These are phyloP conservation scores for Drosophila phalerata DNA, from an alignment of 2,888 invertebrate species.

Conservation along the genomic window DNA sequence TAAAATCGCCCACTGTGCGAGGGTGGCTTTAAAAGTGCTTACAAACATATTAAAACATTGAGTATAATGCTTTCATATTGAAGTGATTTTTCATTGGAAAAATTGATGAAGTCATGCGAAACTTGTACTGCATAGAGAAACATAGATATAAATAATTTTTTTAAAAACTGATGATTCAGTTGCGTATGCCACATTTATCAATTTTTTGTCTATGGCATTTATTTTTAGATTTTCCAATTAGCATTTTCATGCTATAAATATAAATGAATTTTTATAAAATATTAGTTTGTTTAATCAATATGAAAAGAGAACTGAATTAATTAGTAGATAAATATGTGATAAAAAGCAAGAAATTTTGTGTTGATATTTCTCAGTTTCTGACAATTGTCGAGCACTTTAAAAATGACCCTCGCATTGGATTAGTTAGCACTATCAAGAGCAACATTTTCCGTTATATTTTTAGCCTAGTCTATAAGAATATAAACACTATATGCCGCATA, in stretches of 20 bases:
- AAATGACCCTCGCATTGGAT: conserved; percentile 35
- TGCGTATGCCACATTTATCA: conserved; percentile 30
- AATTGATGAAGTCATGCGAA: background rate
- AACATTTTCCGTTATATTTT: conserved; percentile 56
- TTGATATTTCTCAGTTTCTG: background rate
- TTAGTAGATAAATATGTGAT: background rate
- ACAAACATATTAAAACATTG: background rate
- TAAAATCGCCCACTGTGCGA: conserved; percentile 44
- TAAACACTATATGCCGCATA: conserved; percentile 57
- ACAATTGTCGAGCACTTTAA: background rate
- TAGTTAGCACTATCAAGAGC: conserved; percentile 53
- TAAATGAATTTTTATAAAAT: conserved; percentile 2
- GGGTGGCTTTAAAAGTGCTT: conserved; percentile 31
- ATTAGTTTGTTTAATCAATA: conserved; percentile 13
- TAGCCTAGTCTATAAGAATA: conserved; percentile 54
- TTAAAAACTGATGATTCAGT: conserved; percentile 40
- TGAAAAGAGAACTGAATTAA: background rate
- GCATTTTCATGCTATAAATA: conserved; percentile 10
- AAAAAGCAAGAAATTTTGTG: background rate
- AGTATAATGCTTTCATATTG: background rate
- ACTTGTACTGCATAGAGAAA: background rate
- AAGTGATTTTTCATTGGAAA: background rate
- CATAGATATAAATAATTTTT: conserved; percentile 3
- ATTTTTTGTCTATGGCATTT: conserved; percentile 17
- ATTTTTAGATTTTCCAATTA: conserved; percentile 30